phyloP scores from a whole-genome alignment of 1,140 invertebrate species.

The Drosophila gunungcola region DNA sequence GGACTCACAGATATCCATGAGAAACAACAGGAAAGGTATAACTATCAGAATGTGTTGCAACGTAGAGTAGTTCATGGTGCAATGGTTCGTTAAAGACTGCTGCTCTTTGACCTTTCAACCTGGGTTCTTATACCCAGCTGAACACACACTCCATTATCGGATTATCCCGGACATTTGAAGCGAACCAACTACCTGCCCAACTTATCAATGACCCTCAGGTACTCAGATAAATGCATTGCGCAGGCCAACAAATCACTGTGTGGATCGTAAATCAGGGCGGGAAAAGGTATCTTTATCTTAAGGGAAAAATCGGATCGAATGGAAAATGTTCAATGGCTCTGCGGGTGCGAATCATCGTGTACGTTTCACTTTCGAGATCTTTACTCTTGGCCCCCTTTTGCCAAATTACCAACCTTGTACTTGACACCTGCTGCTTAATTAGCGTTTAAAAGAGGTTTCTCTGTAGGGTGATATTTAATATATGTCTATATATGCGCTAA shows the following conservation, averaged over 20 bases:
- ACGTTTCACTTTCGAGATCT: conserved; percentile 45
- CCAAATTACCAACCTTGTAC: conserved; percentile 33
- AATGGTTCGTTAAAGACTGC: conserved; percentile 10
- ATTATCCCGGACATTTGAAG: conserved; percentile 12
- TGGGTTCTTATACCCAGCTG: conserved; percentile 33
- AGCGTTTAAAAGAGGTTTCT: conserved; percentile 17
- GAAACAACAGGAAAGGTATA: conserved; percentile 1
- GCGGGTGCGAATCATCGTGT: conserved; percentile 17
- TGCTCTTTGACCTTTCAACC: conserved; percentile 30
- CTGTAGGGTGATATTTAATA: conserved; percentile 6
- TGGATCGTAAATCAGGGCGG: conserved; percentile 37
- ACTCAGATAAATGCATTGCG: conserved; percentile 21
- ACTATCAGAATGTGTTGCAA: conserved; percentile 12
- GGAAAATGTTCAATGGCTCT: conserved; percentile 21
- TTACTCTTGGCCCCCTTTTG: conserved; percentile 17
- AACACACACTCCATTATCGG: conserved; percentile 39
- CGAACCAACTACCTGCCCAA: conserved; percentile 25
- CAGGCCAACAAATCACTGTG: conserved; percentile 17
- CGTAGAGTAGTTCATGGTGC: conserved; percentile 36
- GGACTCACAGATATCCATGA: conserved; percentile 4
- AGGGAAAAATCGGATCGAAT: neutral
- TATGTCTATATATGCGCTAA: neutral
- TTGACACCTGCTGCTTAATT: conserved; percentile 51
- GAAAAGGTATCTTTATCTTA: conserved; percentile 22
- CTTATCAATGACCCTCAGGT: conserved; percentile 34